phyloP scores from a whole-genome alignment of 2,113 vertebrate genomes.

The Neolamprologus variostigma region DNA sequence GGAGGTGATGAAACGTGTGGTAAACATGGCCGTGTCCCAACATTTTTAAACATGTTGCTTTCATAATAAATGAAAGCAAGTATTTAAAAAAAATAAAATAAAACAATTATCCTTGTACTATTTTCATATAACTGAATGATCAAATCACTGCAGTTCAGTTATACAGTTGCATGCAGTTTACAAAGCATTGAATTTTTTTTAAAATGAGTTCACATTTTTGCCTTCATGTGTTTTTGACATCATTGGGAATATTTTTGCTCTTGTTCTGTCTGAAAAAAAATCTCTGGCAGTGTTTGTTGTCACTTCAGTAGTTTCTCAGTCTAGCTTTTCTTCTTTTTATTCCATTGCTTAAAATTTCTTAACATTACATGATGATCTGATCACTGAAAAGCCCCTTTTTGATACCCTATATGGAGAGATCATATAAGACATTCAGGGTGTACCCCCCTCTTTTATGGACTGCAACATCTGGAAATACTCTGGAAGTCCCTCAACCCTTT shows the following conservation, averaged over 20 bases:
- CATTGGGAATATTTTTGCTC: not conserved
- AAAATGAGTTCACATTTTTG: not conserved
- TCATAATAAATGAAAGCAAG: not conserved
- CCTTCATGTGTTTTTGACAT: not conserved
- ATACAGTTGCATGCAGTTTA: not conserved
- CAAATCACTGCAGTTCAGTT: not conserved
- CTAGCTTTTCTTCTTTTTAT: not conserved
- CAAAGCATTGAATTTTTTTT: not conserved
- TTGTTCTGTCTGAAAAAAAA: not conserved
- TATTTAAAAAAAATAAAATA: not conserved
- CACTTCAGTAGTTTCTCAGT: not conserved
- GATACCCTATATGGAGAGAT: not conserved
- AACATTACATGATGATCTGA: not conserved
- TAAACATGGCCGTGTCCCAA: not conserved
- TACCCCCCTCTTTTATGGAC: not conserved
- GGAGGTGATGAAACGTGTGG: not conserved
- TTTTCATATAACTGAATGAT: not conserved
- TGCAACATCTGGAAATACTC: not conserved
- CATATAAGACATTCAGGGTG: not conserved
- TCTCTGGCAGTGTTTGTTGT: not conserved
- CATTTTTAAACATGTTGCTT: not conserved
- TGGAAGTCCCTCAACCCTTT: not conserved
- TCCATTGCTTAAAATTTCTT: not conserved
- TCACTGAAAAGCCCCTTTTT: not conserved
- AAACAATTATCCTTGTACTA: not conserved